These are phyloP conservation scores for Sparidentex hasta DNA, from an alignment of 2,797 vertebrate species.

Conservation along the genomic window DNA sequence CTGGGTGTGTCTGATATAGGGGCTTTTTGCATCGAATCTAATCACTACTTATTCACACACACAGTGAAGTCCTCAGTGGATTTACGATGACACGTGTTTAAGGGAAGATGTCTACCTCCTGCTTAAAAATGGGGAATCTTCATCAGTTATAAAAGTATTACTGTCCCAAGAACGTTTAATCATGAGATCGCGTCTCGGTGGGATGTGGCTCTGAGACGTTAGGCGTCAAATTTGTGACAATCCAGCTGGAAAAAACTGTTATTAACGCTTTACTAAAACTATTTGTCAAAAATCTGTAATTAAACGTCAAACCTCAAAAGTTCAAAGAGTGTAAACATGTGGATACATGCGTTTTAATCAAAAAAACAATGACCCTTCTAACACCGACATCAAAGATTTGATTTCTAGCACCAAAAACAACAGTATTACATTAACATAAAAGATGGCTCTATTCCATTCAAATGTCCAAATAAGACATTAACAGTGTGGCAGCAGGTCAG, in stretches of 20 bases:
- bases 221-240: conserved; percentile 25
- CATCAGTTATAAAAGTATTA: conserved; percentile 1
- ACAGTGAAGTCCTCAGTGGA: neutral
- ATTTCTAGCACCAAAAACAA: neutral
- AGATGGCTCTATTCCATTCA: no score
- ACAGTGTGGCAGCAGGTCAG: no score
- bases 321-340: neutral
- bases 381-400: neutral
- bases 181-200: neutral
- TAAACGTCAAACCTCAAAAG: neutral
- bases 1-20: conserved; percentile 53
- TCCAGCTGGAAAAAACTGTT: conserved; percentile 26
- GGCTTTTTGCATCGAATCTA: conserved; percentile 47
- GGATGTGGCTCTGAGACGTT: neutral
- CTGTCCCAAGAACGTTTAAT: conserved; percentile 42
- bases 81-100: neutral
- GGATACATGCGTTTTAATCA: neutral
- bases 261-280: neutral
- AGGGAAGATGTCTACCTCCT: neutral
- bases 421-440: neutral
- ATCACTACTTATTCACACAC: conserved; percentile 33
- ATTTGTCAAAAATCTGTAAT: neutral
- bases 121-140: neutral
- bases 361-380: neutral
- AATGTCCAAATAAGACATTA: neutral